Base-by-base conservation (phyloP, 2,888 invertebrate species). In the Tipula helvola region DNA sequence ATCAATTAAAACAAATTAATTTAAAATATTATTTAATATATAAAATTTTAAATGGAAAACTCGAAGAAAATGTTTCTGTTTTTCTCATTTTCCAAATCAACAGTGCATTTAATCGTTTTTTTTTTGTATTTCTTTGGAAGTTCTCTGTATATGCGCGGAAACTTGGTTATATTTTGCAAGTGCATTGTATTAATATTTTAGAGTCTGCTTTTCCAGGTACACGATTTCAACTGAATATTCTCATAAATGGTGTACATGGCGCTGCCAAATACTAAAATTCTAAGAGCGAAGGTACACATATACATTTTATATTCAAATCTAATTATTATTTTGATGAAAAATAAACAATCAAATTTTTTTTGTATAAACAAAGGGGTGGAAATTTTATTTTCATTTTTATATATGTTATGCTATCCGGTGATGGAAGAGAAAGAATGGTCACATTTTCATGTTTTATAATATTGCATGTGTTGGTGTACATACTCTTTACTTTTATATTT, bases 311-410 rank as follows among this genome's bases (percentile, higher is more conserved):
- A 39, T 84, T 41, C 84, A 84, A 84, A 84, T 84, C 84, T 84
- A 84, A 84, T 84, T 84, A 84, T 84, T 84, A 84, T 84, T 84
- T 84, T 84, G 84, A 84, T 84, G 84, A 84, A 84, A 84, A 84
- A 84, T 41, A 84, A 84, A 84, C 84, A 84, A 84, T 84, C 39
- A 84, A 84, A 84, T 84, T 84, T 71, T 57, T 71, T 71, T 18
- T 71, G 71, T 28, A 71, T 71, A 71, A 71, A 71, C 71, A 71
- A 71, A 71, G 28, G 71, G 71, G 71, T 71, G 71, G 71, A 71
- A 71, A 71, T 71, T 71, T 71, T 71, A 71, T 71, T 71, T 71
- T 71, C 28, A 71, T 71, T 71, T 71, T 71, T 28, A 71, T 71
- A 28, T 28, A 71, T 4, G 28, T 71, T 28, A 28, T 28, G 28